Conservation (phyloP, 2,113 vertebrate species). For the Mus spicilegus region DNA sequence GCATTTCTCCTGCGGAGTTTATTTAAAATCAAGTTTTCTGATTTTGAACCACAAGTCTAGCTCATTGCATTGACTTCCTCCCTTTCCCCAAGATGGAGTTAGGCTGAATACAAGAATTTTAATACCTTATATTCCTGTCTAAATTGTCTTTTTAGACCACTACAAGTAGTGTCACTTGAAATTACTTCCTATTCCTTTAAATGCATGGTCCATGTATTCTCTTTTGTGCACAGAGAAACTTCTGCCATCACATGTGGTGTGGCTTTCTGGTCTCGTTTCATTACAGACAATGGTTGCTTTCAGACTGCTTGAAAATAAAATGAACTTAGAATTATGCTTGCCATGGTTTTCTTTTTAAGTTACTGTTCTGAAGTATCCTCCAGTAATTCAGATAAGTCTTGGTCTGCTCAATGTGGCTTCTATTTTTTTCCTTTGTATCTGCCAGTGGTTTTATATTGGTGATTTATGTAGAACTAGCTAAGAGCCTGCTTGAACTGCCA, state of each 20-base stretch:
- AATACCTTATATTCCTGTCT: background rate
- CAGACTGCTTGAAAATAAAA: constrained; percentile 41
- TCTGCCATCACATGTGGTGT: background rate
- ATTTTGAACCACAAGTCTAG: constrained; percentile 11
- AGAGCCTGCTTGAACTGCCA: constrained; percentile 54
- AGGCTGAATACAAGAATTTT: background rate
- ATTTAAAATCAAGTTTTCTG: constrained; percentile 29
- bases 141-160: background rate
- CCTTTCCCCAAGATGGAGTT: background rate
- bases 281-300: constrained; percentile 39
- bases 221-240: background rate
- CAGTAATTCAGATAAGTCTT: background rate
- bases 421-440: constrained; percentile 45
- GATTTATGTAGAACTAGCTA: constrained; percentile 50
- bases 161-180: background rate
- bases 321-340: background rate
- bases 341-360: background rate
- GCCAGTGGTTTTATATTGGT: constrained; percentile 42
- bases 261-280: constrained; percentile 31
- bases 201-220: background rate
- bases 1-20: background rate
- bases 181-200: constrained; percentile 46
- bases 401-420: background rate
- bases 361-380: constrained; percentile 1
- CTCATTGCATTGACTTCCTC: background rate